phyloP scores from a whole-genome alignment of 2,113 vertebrate genomes.

The Zosterops borbonicus region DNA sequence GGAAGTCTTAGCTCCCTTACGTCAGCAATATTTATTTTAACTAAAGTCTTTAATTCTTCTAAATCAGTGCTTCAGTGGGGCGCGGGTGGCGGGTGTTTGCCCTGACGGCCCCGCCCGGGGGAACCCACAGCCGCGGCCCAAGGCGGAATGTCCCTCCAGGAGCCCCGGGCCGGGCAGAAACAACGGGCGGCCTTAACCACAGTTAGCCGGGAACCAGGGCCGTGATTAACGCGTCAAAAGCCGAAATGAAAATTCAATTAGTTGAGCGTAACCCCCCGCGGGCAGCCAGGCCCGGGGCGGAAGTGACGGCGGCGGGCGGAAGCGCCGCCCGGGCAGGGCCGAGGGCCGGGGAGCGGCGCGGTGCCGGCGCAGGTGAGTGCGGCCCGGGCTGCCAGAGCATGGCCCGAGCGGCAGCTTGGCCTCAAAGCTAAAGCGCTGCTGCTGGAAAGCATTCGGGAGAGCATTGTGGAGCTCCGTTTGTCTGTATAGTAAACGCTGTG shows the following conservation, averaged over 20 bases:
- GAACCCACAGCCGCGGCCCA: neutral
- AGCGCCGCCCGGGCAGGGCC: neutral
- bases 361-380: neutral
- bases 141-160: neutral
- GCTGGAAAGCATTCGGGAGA: neutral
- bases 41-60: too few relatives aligned
- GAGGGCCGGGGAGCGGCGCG: neutral
- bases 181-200: neutral
- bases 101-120: fast-evolving
- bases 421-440: neutral
- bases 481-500: neutral
- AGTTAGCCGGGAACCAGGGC: too few relatives aligned
- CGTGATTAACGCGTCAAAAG: too few relatives aligned
- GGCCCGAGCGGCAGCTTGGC: neutral
- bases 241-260: fast-evolving
- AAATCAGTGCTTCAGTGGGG: too few relatives aligned
- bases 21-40: too few relatives aligned
- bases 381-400: fast-evolving
- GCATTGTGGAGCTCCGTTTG: neutral
- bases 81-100: fast-evolving
- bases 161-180: neutral
- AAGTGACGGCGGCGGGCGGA: neutral
- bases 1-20: too few relatives aligned
- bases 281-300: neutral
- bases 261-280: fast-evolving